A percentile compares a stretch with the other conserved stretches of the same genome.
Conservation (phyloP, 2,888 invertebrate genomes). For the Ceramica pisi region DNA sequence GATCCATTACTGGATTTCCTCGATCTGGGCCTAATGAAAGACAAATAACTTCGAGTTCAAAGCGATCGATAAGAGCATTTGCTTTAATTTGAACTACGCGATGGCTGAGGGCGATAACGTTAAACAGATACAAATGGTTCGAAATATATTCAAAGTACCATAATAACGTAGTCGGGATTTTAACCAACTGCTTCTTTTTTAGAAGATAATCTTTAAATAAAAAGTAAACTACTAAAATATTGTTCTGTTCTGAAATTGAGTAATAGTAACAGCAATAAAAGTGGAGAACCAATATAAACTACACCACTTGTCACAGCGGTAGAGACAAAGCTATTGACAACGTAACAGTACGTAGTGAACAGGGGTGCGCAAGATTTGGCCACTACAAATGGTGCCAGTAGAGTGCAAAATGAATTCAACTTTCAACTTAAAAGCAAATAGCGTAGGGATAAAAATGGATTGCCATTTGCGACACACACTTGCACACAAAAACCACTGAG, state of each 20-base stretch:
- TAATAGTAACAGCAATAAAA: slow-evolving; percentile 70
- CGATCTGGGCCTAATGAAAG: slow-evolving; percentile 87
- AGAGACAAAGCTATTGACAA: slow-evolving; percentile 76
- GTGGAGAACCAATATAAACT: slow-evolving; percentile 75
- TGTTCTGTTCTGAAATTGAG: slow-evolving; percentile 24
- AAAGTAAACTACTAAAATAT: slow-evolving; percentile 24
- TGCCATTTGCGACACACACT: slow-evolving; percentile 39
- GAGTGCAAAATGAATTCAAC: slow-evolving; percentile 56
- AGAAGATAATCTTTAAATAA: slow-evolving; percentile 23
- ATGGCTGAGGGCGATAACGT: slow-evolving; percentile 59
- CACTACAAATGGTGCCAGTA: slow-evolving; percentile 43
- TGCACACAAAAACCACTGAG: slow-evolving; percentile 68
- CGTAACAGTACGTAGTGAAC: slow-evolving; percentile 65
- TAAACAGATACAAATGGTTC: slow-evolving; percentile 48
- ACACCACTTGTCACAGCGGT: slow-evolving; percentile 72
- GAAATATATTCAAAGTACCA: slow-evolving; percentile 31
- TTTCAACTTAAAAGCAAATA: slow-evolving; percentile 57
- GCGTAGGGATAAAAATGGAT: slow-evolving; percentile 41
- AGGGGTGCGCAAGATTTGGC: slow-evolving; percentile 56
- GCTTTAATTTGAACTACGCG: slow-evolving; percentile 81
- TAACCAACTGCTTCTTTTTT: too few species aligned
- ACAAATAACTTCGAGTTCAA: slow-evolving; percentile 86
- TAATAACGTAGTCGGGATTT: not conserved
- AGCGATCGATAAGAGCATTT: slow-evolving; percentile 82
- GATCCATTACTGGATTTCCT: slow-evolving; percentile 86